Evolutionary conservation across 2,888 invertebrate genomes (phyloP), one percentile per base, ranked within the genome.

Genomic region (Eupithecia tripunctaria): DNA sequence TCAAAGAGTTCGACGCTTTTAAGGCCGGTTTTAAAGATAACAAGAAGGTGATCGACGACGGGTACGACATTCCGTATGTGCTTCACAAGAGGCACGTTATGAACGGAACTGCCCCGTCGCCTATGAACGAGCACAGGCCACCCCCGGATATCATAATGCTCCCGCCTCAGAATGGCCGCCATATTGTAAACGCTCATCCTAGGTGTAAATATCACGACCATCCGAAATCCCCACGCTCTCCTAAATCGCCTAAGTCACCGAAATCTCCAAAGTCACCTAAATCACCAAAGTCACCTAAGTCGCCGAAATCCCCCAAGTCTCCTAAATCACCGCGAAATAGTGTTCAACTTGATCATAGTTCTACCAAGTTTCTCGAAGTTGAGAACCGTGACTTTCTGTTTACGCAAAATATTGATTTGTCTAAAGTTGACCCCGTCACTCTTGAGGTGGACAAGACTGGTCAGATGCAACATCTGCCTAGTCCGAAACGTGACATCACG

Each of bases 1-100:
- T 96, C 82, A 96, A 96, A 82, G 95, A 96, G 75, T 96, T 95
- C 73, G 96, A 96, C 73, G 93, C 95, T 51, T 94, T 96, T 68
- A 94, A 95, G 89, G 94, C 94, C 4, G 93, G 93, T 18, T 92
- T 93, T 76, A 95, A 95, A 82, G 95, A 95, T 78, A 89, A 82
- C 70, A 93, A 94, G 81, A 95, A 95, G 80, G 81, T 86, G 5
- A 79, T 89, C 6, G 92, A 94, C 77, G 93, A 96, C 80, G 96
- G 96, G 43, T 94, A 95, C 79, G 98, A 98, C 80, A 98, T 98
- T 85, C 97, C 98, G 0, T 98, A 98, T 83, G 97, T 97, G 8
- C 91, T 98, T 67, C 97, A 98, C 85, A 98, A 98, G 85, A 95
- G 97, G 5, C 97, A 98, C 85, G 95, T 97, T 1, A 97, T 97